phyloP scores from a whole-genome alignment of 1,140 invertebrate genomes.

The Pseudomyrmex cubaensis region DNA sequence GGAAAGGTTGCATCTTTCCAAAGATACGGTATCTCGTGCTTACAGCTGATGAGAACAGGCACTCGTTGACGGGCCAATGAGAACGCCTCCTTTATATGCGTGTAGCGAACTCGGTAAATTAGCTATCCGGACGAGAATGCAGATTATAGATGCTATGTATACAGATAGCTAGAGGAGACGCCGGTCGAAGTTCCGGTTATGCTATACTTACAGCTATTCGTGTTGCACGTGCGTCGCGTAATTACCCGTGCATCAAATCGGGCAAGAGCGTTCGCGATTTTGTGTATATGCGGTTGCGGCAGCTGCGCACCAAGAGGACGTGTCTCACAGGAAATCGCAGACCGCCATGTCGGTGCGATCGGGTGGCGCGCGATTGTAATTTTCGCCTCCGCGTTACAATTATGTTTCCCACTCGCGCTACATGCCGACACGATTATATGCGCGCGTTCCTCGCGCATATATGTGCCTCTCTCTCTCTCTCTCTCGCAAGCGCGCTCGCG shows the following conservation, averaged over 20 bases:
- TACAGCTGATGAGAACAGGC: slow-evolving; percentile 14
- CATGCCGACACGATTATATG: not conserved
- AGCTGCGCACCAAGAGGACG: not conserved
- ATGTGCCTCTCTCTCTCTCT: not conserved
- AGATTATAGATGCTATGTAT: not conserved
- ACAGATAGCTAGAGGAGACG: not conserved
- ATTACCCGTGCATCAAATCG: slow-evolving; percentile 17
- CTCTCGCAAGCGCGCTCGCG: no score
- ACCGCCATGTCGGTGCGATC: not conserved
- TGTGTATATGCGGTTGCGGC: not conserved
- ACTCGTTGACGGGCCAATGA: not conserved
- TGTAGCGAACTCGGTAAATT: slow-evolving; percentile 33
- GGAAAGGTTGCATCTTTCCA: slow-evolving; percentile 27
- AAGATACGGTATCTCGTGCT: slow-evolving; percentile 31
- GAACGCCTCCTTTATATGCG: not conserved
- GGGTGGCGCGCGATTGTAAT: slow-evolving; percentile 28
- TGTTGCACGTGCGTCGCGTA: not conserved
- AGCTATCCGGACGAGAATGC: not conserved
- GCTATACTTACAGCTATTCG: not conserved
- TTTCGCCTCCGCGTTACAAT: slow-evolving; percentile 39
- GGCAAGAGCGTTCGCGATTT: slow-evolving; percentile 21
- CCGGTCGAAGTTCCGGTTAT: not conserved
- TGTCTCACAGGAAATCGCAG: slow-evolving; percentile 8
- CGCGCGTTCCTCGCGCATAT: not conserved
- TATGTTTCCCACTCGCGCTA: slow-evolving; percentile 37